phyloP scores from a whole-genome alignment of 2,888 invertebrate species.

The Amiota mariae region DNA sequence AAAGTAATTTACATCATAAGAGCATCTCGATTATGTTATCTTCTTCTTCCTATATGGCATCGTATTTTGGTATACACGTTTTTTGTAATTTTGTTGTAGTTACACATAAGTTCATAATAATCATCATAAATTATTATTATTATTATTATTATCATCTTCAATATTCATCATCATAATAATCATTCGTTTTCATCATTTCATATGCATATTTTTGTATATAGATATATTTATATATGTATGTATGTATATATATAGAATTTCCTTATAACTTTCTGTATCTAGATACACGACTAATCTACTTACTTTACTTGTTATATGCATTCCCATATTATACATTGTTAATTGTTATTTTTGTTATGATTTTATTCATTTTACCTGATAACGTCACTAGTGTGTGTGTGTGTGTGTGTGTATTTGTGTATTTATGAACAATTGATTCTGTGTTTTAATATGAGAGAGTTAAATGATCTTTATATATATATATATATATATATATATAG shows the following conservation, averaged over 20 bases:
- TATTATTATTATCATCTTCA: too few species aligned
- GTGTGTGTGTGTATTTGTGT: conserved; percentile 8
- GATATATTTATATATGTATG: background rate
- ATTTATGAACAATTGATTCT: background rate
- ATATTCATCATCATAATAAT: background rate
- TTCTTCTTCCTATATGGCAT: background rate
- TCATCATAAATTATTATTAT: background rate
- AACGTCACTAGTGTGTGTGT: background rate
- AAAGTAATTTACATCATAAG: conserved; percentile 2
- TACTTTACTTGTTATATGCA: background rate
- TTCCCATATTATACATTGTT: background rate
- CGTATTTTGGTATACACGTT: conserved; percentile 16
- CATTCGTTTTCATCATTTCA: background rate
- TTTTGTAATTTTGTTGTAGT: conserved; percentile 9
- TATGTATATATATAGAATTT: background rate
- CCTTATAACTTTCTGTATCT: too few species aligned
- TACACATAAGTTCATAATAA: background rate
- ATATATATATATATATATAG: too few species aligned
- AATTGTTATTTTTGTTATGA: background rate
- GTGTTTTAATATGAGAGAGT: background rate
- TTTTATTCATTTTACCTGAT: background rate
- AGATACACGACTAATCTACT: background rate
- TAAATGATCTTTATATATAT: too few species aligned
- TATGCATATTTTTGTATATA: background rate
- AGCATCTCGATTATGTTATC: background rate